phyloP scores from a whole-genome alignment of 2,797 vertebrate genomes.

The Podargus strigoides region DNA sequence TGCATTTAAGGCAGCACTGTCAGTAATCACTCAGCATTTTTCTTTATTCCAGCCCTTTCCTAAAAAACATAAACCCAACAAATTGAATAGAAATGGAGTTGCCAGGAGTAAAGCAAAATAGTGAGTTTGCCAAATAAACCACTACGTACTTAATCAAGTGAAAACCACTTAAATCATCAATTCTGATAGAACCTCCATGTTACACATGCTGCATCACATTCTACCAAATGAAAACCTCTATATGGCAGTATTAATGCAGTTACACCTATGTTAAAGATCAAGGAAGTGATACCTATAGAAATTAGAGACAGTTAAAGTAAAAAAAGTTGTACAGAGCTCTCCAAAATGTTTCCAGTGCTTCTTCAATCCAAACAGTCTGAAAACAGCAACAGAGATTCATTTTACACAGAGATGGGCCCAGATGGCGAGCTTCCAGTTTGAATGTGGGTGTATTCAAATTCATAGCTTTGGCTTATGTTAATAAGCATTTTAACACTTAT shows the following conservation, averaged over 20 bases:
- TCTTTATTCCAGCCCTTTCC: not conserved
- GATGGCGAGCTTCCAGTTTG: not conserved
- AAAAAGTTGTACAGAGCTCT: not conserved
- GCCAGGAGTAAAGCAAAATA: not conserved
- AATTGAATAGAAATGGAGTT: constrained; percentile 14
- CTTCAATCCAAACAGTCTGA: not conserved
- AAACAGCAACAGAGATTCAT: not conserved
- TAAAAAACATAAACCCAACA: not conserved
- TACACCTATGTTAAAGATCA: not conserved
- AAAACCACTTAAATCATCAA: not conserved
- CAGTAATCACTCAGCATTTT: constrained; percentile 8
- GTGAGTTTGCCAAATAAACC: constrained; percentile 21
- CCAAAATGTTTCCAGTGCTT: not conserved
- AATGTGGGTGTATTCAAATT: not conserved
- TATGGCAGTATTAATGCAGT: not conserved
- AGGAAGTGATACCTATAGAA: not conserved
- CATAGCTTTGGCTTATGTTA: not conserved
- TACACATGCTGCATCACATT: not conserved
- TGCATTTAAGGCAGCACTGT: not conserved
- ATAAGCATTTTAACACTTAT: constrained; percentile 9
- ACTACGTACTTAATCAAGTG: constrained; percentile 16
- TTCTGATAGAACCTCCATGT: not conserved
- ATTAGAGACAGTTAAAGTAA: not conserved
- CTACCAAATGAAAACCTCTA: not conserved
- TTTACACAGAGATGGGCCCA: not conserved